phyloP scores from a whole-genome alignment of 2,888 invertebrate genomes.

The Mactromeris polynyma region DNA sequence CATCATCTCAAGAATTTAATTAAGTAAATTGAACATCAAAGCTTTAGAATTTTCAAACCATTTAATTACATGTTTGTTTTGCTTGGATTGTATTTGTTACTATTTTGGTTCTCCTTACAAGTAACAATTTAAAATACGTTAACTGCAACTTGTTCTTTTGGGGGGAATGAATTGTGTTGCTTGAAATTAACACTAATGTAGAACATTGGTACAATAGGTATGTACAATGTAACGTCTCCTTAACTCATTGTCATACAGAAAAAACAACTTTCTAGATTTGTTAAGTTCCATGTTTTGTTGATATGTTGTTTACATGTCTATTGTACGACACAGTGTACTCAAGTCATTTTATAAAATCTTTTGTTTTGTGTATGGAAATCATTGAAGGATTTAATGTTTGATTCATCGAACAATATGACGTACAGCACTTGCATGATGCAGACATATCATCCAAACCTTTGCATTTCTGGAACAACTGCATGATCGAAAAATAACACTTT shows the following conservation, averaged over 20 bases:
- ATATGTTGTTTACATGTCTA: neutral
- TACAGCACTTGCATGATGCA: too few relatives aligned
- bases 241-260: too few relatives aligned
- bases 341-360: too few relatives aligned
- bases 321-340: too few relatives aligned
- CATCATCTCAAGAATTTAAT: neutral
- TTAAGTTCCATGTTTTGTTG: neutral
- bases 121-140: neutral
- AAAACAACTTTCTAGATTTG: too few relatives aligned
- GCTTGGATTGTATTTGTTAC: neutral
- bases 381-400: too few relatives aligned
- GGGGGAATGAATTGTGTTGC: neutral
- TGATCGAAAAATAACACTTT: too few relatives aligned
- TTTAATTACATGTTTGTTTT: neutral
- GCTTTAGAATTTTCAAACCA: neutral
- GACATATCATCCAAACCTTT: too few relatives aligned
- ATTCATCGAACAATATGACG: too few relatives aligned
- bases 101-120: neutral
- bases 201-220: neutral
- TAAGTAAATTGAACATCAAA: conserved; percentile 8
- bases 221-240: too few relatives aligned
- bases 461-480: too few relatives aligned
- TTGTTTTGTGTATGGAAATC: too few relatives aligned
- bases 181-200: neutral
- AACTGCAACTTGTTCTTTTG: neutral